Evolutionary conservation across 2,113 vertebrate genomes (phyloP), one percentile per base, ranked within the genome.

Genomic region (Dicentrarchus labrax): DNA sequence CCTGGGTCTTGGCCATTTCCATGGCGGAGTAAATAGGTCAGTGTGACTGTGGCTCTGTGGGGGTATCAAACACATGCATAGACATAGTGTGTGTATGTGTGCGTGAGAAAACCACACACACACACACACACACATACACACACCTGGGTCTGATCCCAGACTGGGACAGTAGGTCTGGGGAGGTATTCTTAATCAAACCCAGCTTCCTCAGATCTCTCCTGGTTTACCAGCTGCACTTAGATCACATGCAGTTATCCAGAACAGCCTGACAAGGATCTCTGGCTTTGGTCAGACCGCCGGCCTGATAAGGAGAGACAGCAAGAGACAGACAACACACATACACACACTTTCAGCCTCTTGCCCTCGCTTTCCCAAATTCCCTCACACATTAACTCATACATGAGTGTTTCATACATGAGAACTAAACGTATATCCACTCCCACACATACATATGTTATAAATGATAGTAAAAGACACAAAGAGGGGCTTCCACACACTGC

Each of bases 151-250:
- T 87, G 88, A 95, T 94, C 90, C 91, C 65, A 89, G 79, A 76
- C 85, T 67, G 83, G 86, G 82, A 85, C 88, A 88, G 78, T 53
- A 54, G 73, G 88, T 83, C 84, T 90, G 85, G 77, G 87, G 86
- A 88, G 80, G 88, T 83, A 84, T 78, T 90, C 87, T 78, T 93
- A 94, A 95, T 94, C 87, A 88, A 90, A 86, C 22, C 91, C 94
- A 94, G 90, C 84, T 92, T 85, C 69, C 38, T 92, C 61, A 83
- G 75, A 90, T 84, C 72, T 87, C 72, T 59, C 74, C 19, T 22
- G 16, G 70, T 84, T 87, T 72, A 70, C 72, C 85, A 86, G 91
- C 91, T 91, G 81, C 79, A 68, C 75, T 89, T 82, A 53, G 71
- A 76, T 92, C 89, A 93, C 67, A 54, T 90, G 84, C 74, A 86